Conservation (phyloP, 37 sponge, comb jelly and placozoan species). For the Geodia barretti region DNA sequence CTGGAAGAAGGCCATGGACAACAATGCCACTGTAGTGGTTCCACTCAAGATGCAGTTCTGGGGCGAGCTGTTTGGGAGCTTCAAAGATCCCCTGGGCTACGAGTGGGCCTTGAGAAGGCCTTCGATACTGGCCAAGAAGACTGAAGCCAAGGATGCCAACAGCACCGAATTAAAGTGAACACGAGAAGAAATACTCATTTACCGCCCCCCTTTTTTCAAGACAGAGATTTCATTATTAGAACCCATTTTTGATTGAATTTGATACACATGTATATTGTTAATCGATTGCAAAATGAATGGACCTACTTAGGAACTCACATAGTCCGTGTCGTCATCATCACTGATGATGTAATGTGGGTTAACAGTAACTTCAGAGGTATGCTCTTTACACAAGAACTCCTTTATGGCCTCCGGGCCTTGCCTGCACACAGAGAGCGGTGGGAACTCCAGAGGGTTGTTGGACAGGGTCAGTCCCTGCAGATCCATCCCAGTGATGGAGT, state of each 20-base stretch:
- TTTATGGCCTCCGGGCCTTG: conserved; percentile 18
- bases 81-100: conserved; percentile 61
- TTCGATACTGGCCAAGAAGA: not conserved
- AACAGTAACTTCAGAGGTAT: too few relatives aligned
- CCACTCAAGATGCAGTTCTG: conserved; percentile 57
- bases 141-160: too few relatives aligned
- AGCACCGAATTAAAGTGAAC: too few relatives aligned
- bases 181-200: too few relatives aligned
- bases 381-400: conserved; percentile 10
- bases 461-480: conserved; percentile 49
- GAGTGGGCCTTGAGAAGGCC: conserved; percentile 31
- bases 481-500: conserved; percentile 2
- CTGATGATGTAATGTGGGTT: not conserved
- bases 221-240: too few relatives aligned
- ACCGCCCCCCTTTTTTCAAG: too few relatives aligned
- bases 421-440: conserved; percentile 56
- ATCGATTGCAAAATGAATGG: too few relatives aligned
- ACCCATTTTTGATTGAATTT: too few relatives aligned
- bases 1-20: conserved; percentile 70
- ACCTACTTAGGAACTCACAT: too few relatives aligned
- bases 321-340: not conserved
- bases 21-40: conserved; percentile 31
- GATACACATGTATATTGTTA: too few relatives aligned
- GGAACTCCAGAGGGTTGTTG: conserved; percentile 49
- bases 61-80: conserved; percentile 57